Conservation (phyloP, 2,113 vertebrate species). For the Actenoides hombroni region DNA sequence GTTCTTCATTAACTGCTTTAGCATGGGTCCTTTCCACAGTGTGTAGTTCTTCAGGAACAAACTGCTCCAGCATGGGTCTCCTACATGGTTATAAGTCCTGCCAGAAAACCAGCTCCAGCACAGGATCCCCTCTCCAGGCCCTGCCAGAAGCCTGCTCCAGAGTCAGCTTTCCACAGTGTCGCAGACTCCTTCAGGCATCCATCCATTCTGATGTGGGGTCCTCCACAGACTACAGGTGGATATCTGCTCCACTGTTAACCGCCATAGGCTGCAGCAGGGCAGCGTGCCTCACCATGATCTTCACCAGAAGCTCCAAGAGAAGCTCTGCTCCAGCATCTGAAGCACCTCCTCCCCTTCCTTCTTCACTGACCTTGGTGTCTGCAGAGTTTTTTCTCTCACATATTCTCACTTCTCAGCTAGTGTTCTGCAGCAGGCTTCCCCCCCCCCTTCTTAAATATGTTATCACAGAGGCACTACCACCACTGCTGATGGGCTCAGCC, state of each 20-base stretch:
- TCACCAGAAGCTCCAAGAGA: not conserved
- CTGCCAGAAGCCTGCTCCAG: not conserved
- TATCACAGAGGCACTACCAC: not conserved
- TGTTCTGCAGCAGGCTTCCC: not conserved
- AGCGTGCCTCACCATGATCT: not conserved
- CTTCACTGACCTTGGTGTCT: not conserved
- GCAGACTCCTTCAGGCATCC: not conserved
- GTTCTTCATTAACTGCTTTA: not conserved
- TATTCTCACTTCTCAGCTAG: not conserved
- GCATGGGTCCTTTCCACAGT: fast-evolving
- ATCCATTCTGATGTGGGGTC: fast-evolving
- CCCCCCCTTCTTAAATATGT: not conserved
- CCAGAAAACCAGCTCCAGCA: not conserved
- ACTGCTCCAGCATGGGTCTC: not conserved
- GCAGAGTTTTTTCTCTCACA: not conserved
- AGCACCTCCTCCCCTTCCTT: not conserved
- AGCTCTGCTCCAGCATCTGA: not conserved
- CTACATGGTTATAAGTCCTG: not conserved
- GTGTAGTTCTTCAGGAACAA: not conserved
- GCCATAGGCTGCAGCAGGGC: no score
- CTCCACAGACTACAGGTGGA: not conserved
- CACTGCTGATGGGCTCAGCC: fast-evolving
- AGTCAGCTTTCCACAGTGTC: fast-evolving
- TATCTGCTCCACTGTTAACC: not conserved
- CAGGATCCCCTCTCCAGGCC: not conserved